Evolutionary conservation across 2,797 vertebrate species (phyloP).

Genomic region (Pogoniulus pusillus): DNA sequence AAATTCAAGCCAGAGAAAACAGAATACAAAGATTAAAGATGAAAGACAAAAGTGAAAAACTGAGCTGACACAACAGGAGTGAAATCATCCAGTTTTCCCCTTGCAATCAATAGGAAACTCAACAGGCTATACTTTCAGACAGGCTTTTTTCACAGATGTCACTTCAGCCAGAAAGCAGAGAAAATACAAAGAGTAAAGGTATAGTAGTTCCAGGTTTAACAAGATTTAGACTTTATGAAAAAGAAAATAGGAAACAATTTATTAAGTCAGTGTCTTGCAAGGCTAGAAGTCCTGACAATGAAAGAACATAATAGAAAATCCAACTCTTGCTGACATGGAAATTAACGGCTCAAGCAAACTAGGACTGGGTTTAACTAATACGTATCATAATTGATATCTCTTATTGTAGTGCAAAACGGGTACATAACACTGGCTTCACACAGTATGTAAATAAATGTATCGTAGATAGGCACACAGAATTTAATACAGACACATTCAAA

Average conservation of each 20-base stretch:
- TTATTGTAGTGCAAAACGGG: not conserved
- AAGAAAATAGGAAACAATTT: not conserved
- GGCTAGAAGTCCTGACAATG: not conserved
- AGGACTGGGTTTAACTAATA: not conserved
- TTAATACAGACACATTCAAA: not conserved
- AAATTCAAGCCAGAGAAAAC: not conserved
- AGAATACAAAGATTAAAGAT: not conserved
- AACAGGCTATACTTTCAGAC: not conserved
- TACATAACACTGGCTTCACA: not conserved
- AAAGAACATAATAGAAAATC: not conserved
- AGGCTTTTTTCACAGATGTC: not conserved
- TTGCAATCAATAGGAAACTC: not conserved
- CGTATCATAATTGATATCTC: not conserved
- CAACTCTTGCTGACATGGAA: not conserved
- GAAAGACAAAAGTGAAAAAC: constrained; percentile 15
- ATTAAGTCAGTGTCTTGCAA: not conserved
- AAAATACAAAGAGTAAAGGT: not conserved
- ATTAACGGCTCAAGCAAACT: not conserved
- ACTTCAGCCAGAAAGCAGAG: not conserved
- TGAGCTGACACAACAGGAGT: not conserved
- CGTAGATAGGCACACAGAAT: not conserved
- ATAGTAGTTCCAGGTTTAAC: not conserved
- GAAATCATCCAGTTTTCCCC: constrained; percentile 13
- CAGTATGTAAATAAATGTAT: not conserved
- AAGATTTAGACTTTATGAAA: not conserved